Evolutionary conservation across 2,797 vertebrate species (phyloP), one percentile per base, ranked within the genome.

Genomic region (Tenualosa ilisha): DNA sequence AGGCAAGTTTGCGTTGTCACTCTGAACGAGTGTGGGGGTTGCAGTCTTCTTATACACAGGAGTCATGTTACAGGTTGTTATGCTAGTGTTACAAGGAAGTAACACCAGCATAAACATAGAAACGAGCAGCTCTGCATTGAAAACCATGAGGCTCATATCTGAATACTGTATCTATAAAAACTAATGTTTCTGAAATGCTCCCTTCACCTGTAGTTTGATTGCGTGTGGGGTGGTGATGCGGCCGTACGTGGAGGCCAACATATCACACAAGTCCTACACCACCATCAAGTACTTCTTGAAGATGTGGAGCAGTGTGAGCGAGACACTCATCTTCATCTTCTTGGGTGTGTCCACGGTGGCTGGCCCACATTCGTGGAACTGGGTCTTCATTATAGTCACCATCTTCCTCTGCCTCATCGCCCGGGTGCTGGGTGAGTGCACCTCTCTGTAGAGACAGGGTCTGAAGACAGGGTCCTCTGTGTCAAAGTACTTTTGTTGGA

Each of bases 271-370:
- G 88, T 97, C 96, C 81, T 96, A 97, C 92, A 97, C 96, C 68
- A 97, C 97, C 91, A 96, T 97, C 93, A 97, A 97, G 56, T 97
- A 97, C 82, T 97, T 97, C 91, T 92, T 97, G 86, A 97, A 97
- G 94, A 97, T 97, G 97, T 97, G 96, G 97, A 97, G 96, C 93
- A 97, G 96, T 0, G 95, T 97, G 89, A 97, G 97, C 0, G 97
- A 97, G 90, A 97, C 96, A 37, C 95, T 97, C 89, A 97, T 97
- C 92, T 97, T 97, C 91, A 97, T 97, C 91, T 97, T 97, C 91
- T 93, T 97, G 0, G 97, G 97, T 0, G 96, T 97, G 84, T 97
- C 96, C 90, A 97, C 96, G 0, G 96, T 97, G 89, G 97, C 95
- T 0, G 97, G 96, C 11, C 91, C 92, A 8, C 97, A 97, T 89